These are phyloP conservation scores for Sinelater perroti DNA, from an alignment of 2,888 invertebrate species.

Conservation along the genomic window DNA sequence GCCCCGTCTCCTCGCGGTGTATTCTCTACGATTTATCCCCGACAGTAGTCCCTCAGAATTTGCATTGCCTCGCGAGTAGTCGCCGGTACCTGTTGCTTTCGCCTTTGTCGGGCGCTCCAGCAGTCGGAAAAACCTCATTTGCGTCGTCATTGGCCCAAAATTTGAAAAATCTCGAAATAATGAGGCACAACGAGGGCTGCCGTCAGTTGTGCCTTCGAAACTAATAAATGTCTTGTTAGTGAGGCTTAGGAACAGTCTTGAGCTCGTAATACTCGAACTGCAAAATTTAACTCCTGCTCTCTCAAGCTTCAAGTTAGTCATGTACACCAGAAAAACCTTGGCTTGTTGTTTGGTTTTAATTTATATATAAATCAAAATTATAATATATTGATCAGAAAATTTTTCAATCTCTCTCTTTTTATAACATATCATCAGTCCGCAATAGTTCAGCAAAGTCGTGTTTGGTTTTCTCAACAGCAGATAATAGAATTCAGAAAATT, in stretches of 20 bases:
- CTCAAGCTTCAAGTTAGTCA: too few species aligned
- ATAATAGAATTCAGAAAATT: too few species aligned
- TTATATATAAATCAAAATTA: too few species aligned
- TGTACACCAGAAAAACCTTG: too few species aligned
- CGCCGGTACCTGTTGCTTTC: conserved; percentile 16
- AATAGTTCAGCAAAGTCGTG: too few species aligned
- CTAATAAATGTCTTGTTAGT: conserved; percentile 7
- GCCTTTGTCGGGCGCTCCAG: neutral
- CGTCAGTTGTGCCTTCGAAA: neutral
- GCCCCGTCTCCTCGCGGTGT: conserved; percentile 6
- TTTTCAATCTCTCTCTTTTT: too few species aligned
- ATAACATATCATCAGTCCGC: too few species aligned
- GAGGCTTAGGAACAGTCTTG: neutral
- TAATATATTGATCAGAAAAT: too few species aligned
- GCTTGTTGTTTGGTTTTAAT: too few species aligned
- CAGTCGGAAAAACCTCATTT: conserved; percentile 1
- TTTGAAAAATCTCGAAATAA: conserved; percentile 6
- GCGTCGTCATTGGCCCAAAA: neutral
- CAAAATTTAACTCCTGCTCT: neutral
- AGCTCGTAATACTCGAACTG: neutral
- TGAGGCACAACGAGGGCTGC: neutral
- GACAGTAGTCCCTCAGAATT: conserved; percentile 8
- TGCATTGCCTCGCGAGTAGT: conserved; percentile 4
- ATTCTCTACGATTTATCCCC: conserved; percentile 3
- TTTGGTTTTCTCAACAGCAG: too few species aligned